Base-by-base conservation (phyloP, 1,140 invertebrate genomes). In the Drosophila santomea region DNA sequence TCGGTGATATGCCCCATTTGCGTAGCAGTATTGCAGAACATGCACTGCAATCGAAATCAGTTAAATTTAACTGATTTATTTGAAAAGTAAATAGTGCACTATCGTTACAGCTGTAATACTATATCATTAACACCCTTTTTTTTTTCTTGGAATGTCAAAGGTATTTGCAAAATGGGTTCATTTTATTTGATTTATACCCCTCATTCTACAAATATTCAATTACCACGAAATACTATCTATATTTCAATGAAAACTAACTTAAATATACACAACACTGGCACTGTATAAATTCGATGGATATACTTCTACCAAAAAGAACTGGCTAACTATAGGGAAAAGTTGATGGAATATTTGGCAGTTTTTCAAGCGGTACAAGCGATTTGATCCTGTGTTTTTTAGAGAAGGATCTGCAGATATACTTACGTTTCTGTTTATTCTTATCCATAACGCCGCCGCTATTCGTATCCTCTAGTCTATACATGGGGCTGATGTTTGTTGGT, bases 381-480 rank as follows among this genome's bases (percentile, higher is more conserved):
- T 1, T 8, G 50, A 52, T 52, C 50, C 12, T 36, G 2, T 6
- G 12, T n/a, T 59, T n/a, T 3, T 39, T 14, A 4, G 4, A 14
- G 5, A 14, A 5, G 38, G 38, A 39, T 39, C 11, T 14, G 38
- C 32, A 3, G 32, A 10, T 10, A 11, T 82, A 91, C 90, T 91
- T 60, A 91, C 90, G 79, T 82, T 91, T 91, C 78, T 91, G 90
- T 80, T 91, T 91, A 45, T 90, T 91, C 79, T 91, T 91, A 74
- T 91, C 90, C 90, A 91, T 91, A 68, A 83, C 90, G 86, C 75
- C 69, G 78, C 90, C 90, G 75, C 90, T 91, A 74, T 84, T 91
- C 61, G 90, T 88, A 66, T 91, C 90, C 85, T 91, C 90, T 80
- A 91, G 77, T 91, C 90, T 91, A 89, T 91, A 91, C 90, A 91